Evolutionary conservation across 2,797 vertebrate species (phyloP), one percentile per base, ranked within the genome.

Genomic region (Aeoliscus strigatus): DNA sequence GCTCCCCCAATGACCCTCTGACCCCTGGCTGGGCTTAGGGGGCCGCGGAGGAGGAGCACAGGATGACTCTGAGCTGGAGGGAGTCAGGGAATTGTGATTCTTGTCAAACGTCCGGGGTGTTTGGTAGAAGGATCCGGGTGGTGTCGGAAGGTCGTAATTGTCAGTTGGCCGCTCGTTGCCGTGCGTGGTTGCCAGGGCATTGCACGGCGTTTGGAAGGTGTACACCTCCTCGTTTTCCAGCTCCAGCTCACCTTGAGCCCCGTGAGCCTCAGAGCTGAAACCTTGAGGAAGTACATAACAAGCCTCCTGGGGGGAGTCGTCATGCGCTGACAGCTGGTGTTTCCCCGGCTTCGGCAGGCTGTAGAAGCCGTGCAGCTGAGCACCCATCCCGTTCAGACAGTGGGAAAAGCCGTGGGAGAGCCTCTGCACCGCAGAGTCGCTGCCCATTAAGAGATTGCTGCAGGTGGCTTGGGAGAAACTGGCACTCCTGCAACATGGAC

Each of bases 391-490:
- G 0, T 96, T 97, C 33, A 94, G 1, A 25, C 94, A 94, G 76
- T 94, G 93, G 4, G 93, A 92, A 0, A 96, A 91, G 36, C 92
- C 92, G 35, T 96, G 93, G 1, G 93, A 90, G 18, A 94, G 82
- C 51, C 93, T 97, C 82, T 97, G 94, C 13, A 92, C 89, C 0
- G 92, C 90, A 0, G 91, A 89, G 81, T 98, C 93, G 0, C 92
- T 96, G 31, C 92, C 86, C 79, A 90, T 79, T 55, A 95, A 88
- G 60, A 94, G 86, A 10, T 88, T 91, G 27, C 91, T 90, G 29
- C 92, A 87, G 0, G 91, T 88, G 45, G 90, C 88, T 80, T 99
- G 96, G 23, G 96, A 98, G 82, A 98, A 98, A 84, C 96, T 98
- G 82, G 95, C 94, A 23, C 95, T 98, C 85, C 96, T 98, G 59